These are phyloP conservation scores for Helicoverpa armigera DNA, from an alignment of 1,140 invertebrate species.

Conservation along the genomic window DNA sequence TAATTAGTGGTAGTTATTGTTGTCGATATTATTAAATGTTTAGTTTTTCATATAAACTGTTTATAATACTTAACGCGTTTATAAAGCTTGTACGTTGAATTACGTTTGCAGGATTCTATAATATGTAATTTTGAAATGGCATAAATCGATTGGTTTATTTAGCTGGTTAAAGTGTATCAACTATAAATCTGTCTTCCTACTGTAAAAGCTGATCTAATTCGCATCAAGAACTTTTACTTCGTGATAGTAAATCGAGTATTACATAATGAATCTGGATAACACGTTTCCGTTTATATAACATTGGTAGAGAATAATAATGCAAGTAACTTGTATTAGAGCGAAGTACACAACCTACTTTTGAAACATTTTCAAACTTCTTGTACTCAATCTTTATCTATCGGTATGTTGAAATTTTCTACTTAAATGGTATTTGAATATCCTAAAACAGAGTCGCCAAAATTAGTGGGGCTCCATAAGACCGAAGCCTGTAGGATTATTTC, in stretches of 20 bases:
- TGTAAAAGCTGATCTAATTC: constrained; percentile 12
- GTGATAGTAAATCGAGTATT: constrained; percentile 30
- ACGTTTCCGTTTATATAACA: constrained; percentile 26
- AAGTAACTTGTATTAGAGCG: background rate
- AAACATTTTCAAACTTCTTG: background rate
- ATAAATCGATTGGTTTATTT: too few species aligned
- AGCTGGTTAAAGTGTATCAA: too few species aligned
- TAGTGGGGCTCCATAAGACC: too few species aligned
- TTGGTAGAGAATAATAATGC: background rate
- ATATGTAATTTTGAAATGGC: too few species aligned
- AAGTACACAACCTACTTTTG: background rate
- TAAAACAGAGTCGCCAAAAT: too few species aligned
- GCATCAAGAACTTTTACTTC: constrained; percentile 24
- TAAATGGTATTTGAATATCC: too few species aligned
- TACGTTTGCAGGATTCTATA: too few species aligned
- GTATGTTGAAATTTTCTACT: too few species aligned
- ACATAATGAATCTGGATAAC: constrained; percentile 24
- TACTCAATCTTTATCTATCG: too few species aligned
- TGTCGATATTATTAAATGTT: background rate
- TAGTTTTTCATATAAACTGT: background rate
- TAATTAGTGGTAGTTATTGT: background rate
- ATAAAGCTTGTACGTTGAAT: background rate
- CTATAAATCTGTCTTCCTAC: too few species aligned
- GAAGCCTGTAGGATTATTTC: too few species aligned
- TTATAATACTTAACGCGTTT: background rate